Evolutionary conservation across 2,888 invertebrate species (phyloP), one percentile per base, ranked within the genome.

Genomic region (Neoascia interrupta): DNA sequence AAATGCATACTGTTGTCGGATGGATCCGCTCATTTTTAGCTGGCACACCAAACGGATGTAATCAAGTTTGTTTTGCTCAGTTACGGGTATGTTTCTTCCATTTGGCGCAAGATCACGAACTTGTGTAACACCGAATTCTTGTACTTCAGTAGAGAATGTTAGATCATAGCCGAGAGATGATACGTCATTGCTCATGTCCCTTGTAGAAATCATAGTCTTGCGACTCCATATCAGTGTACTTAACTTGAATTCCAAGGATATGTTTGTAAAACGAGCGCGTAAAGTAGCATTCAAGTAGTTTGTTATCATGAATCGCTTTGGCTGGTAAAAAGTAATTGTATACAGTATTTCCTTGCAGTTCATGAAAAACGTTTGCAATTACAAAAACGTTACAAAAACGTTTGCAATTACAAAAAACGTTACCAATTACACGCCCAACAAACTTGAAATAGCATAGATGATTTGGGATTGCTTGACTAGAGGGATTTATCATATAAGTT

Each of bases 251-350:
- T 47, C 96, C 96, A 81, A 97, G 91, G 83, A 97, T 96, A 87
- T 97, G 96, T 87, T 97, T 97, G 89, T 97, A 97, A 89, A 97
- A 96, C 19, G 96, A 96, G 39, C 96, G 92, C 0, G 97, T 97
- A 87, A 97, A 97, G 88, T 96, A 97, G 87, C 96, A 96, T 85
- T 97, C 96, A 64, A 97, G 89, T 80, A 96, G 89, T 88, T 96
- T 96, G 90, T 96, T 96, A 89, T 97, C 96, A 86, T 96, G 96
- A 82, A 97, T 94, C 66, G 96, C 96, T 90, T 97, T 97, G 54
- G 96, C 93, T 93, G 74, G 3, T 23, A 60, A 18, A 16, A n/a
- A n/a, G n/a, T n/a, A n/a, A n/a, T n/a, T n/a, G n/a, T n/a, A n/a
- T n/a, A n/a, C n/a, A n/a, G n/a, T n/a, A n/a, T n/a, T n/a, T n/a